Percentiles rank a stretch among this genome's conserved stretches.
phyloP scores from a whole-genome alignment of 2,113 vertebrate species.

The Arothron firmamentum region DNA sequence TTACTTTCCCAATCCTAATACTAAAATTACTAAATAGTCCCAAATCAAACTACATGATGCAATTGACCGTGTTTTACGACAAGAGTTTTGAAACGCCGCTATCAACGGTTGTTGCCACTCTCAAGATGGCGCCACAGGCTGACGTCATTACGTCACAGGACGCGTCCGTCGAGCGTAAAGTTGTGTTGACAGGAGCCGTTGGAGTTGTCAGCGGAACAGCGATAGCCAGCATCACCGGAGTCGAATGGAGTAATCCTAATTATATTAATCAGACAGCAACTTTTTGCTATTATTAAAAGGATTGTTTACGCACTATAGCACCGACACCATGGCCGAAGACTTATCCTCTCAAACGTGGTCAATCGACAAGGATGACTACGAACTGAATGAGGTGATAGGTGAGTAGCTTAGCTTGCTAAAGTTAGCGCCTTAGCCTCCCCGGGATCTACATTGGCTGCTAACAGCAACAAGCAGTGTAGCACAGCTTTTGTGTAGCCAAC shows the following conservation, averaged over 20 bases:
- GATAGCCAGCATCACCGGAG: conserved; percentile 34
- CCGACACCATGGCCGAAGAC: conserved; percentile 86
- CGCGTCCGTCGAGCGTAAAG: conserved; percentile 61
- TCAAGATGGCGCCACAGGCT: conserved; percentile 57
- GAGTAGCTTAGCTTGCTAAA: conserved; percentile 72
- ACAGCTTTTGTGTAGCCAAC: conserved; percentile 18
- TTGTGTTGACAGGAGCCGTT: conserved; percentile 68
- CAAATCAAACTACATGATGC: neutral
- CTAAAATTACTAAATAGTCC: no score
- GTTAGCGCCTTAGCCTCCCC: conserved; percentile 48
- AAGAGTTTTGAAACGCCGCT: no score
- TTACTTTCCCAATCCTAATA: no score
- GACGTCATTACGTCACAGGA: conserved; percentile 20
- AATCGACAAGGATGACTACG: conserved; percentile 91
- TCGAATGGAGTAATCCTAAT: conserved; percentile 60
- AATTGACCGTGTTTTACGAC: no score
- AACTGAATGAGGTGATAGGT: conserved; percentile 96
- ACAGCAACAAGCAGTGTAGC: conserved; percentile 28
- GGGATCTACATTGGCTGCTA: conserved; percentile 25
- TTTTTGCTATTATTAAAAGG: conserved; percentile 16
- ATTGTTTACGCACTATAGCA: conserved; percentile 18
- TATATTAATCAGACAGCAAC: conserved; percentile 21
- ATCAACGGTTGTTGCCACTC: conserved; percentile 23
- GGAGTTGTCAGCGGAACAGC: conserved; percentile 61
- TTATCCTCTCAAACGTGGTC: conserved; percentile 86